Evolutionary conservation across 2,797 vertebrate species (phyloP), one percentile per base, ranked within the genome.

Genomic region (Selene dorsalis): DNA sequence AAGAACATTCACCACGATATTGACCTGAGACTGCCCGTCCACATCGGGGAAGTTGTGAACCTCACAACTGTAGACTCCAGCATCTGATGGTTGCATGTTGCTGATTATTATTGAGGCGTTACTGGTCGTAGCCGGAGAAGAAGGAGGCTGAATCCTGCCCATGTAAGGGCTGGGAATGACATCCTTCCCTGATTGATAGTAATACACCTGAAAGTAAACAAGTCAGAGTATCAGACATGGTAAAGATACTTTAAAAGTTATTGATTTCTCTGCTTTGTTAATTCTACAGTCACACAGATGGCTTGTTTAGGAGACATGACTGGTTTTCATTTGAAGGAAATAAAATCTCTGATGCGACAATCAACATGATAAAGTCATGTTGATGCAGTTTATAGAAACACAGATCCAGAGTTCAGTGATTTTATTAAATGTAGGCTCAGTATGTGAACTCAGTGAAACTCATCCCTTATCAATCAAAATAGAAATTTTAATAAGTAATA

Each of bases 101-200:
- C 62, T 92, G 77, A 98, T 96, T 9, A 90, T 91, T 84, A 98
- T 93, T 1, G 95, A 95, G 24, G 95, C 95, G 0, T 96, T 97
- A 17, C 0, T 80, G 53, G 64, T 64, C 2, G 6, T 61, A 61
- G 79, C 92, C 4, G 94, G 93, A 62, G 52, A 63, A 9, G 77
- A 80, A n/a, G 94, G 91, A 18, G 88, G 85, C 55, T 88, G 91
- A 75, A 97, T 68, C 61, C 93, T 82, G 79, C 77, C 77, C 75
- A 91, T 60, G 75, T 95, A 97, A 45, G 50, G 2, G 3, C n/a
- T 18, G 0, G 57, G 0, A 24, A 91, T 66, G 8, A 68, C 28
- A 6, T 59, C 50, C 12, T 68, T 3, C 57, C 91, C 93, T 64
- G 75, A 65, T 16, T 93, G 90, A 73, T 88, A 94, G 86, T 80